A percentile compares a stretch with the other conserved stretches of the same genome.
Conservation (phyloP, 2,888 invertebrate species). For the Callyntrura sp. region DNA sequence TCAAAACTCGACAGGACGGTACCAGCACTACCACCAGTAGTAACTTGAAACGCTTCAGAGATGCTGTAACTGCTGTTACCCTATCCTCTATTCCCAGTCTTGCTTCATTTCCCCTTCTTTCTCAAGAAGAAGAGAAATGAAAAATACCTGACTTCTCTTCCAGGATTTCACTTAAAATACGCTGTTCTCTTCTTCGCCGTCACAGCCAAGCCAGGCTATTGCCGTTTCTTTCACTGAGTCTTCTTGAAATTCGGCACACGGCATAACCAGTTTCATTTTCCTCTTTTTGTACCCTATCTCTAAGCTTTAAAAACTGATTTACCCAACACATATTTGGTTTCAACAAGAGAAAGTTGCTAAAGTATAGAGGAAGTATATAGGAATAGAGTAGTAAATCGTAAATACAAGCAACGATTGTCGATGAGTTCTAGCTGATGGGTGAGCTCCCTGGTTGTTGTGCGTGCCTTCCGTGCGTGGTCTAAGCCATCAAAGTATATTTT, state of each 20-base stretch:
- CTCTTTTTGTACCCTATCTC: constrained; percentile 45
- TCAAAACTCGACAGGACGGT: background rate
- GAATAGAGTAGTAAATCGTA: background rate
- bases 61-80: background rate
- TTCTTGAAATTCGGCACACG: constrained; percentile 48
- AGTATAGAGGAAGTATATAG: no score
- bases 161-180: constrained; percentile 38
- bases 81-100: background rate
- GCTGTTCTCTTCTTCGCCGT: constrained; percentile 25
- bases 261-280: constrained; percentile 37
- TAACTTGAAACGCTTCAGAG: constrained; percentile 23
- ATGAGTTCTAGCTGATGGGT: background rate
- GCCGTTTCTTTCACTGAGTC: constrained; percentile 7
- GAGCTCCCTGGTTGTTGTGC: constrained; percentile 22
- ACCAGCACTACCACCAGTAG: background rate
- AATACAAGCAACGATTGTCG: background rate
- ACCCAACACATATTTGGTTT: background rate
- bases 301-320: constrained; percentile 30
- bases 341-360: background rate
- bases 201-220: background rate
- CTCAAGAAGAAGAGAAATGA: constrained; percentile 30
- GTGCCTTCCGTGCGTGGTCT: constrained; percentile 30
- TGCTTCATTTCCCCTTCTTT: constrained; percentile 39
- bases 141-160: constrained; percentile 55
- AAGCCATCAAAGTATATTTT: background rate